Evolutionary conservation across 2,113 vertebrate species (phyloP).

Genomic region (Charina bottae): DNA sequence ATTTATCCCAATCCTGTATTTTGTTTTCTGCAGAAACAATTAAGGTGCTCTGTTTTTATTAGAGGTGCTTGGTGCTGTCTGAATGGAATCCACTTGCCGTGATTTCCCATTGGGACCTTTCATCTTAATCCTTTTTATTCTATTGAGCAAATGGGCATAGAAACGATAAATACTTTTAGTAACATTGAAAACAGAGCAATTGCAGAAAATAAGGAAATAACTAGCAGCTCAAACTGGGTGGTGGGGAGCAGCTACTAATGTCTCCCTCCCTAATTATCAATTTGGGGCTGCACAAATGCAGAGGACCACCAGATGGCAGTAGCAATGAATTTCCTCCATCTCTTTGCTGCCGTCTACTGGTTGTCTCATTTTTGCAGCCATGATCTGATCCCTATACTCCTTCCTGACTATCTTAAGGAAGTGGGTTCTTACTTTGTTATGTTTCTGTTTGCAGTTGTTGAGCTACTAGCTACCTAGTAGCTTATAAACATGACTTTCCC

Average conservation of each 20-base stretch:
- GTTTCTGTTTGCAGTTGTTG: neutral
- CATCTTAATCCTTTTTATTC: neutral
- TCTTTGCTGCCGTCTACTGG: neutral
- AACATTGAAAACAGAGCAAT: too few species aligned
- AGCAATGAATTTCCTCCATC: neutral
- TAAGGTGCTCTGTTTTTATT: neutral
- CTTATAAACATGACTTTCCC: neutral
- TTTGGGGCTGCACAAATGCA: neutral
- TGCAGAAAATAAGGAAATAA: neutral
- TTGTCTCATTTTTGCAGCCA: too few species aligned
- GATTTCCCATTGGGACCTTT: neutral
- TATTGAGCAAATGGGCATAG: neutral
- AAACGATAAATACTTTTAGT: neutral
- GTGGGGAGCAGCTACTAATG: neutral
- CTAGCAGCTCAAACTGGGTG: neutral
- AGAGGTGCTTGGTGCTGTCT: neutral
- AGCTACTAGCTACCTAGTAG: neutral
- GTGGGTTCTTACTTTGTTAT: neutral
- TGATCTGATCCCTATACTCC: neutral
- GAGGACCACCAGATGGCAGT: neutral
- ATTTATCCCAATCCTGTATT: neutral
- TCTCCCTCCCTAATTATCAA: neutral
- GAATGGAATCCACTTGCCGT: neutral
- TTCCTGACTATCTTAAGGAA: neutral
- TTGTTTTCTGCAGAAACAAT: neutral